Conservation (phyloP, 1,140 invertebrate species). For the Sinonovacula constricta region DNA sequence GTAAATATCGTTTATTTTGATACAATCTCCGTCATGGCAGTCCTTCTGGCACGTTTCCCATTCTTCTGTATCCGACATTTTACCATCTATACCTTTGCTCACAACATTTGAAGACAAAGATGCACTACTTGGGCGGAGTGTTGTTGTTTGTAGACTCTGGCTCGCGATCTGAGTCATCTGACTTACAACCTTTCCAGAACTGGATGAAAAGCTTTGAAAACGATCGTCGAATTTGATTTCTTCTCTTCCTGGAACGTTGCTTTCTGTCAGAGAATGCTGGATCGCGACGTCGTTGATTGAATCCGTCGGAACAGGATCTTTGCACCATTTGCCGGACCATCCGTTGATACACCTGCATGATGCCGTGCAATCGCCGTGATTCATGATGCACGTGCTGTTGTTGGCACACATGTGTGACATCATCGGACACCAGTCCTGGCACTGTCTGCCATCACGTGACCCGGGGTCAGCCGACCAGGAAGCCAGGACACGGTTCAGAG, state of each 20-base stretch:
- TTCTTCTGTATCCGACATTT: not conserved
- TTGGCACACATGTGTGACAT: constrained; percentile 27
- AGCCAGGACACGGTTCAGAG: too few relatives aligned
- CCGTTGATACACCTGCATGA: constrained; percentile 26
- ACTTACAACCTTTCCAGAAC: not conserved
- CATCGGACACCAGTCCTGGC: constrained; percentile 44
- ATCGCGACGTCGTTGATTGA: not conserved
- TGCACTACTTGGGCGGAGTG: not conserved
- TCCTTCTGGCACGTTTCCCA: not conserved
- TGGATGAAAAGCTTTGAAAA: not conserved
- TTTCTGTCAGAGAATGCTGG: not conserved
- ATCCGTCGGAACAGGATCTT: not conserved
- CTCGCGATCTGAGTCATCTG: not conserved
- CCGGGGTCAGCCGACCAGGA: not conserved
- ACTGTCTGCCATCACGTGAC: constrained; percentile 18
- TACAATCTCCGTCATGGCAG: constrained; percentile 14
- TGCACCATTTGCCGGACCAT: constrained; percentile 41
- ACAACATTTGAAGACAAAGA: not conserved
- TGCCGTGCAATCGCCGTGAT: constrained; percentile 24
- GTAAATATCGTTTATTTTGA: constrained; percentile 26
- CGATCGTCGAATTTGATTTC: not conserved
- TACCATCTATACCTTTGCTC: not conserved
- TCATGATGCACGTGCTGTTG: constrained; percentile 32
- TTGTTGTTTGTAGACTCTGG: too few relatives aligned
- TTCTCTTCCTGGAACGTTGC: not conserved